Evolutionary conservation across 2,113 vertebrate genomes (phyloP).

Genomic region (Chelonoidis abingdonii): DNA sequence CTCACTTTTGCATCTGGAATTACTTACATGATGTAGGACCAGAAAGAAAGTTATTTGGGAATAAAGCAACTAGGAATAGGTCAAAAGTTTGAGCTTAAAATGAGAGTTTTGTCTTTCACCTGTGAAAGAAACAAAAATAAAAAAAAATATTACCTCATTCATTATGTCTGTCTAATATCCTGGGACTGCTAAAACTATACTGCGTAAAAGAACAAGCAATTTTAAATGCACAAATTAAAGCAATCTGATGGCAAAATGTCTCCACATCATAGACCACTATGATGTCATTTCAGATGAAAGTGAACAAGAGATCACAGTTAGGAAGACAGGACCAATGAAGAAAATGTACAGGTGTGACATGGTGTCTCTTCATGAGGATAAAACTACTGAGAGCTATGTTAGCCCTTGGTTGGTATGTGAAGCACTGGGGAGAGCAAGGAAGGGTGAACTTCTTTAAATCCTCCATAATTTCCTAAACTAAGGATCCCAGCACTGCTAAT

Average conservation of each 20-base stretch:
- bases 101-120: background rate
- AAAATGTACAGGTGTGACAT: background rate
- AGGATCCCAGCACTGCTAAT: background rate
- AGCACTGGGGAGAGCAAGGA: background rate
- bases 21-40: background rate
- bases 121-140: background rate
- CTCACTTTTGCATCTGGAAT: background rate
- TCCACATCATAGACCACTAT: background rate
- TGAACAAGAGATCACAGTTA: background rate
- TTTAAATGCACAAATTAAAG: background rate
- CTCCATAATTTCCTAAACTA: background rate
- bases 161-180: background rate
- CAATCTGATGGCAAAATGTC: background rate
- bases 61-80: background rate
- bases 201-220: background rate
- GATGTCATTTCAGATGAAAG: background rate
- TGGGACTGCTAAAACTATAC: background rate
- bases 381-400: background rate
- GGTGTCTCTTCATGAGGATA: background rate
- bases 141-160: background rate
- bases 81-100: background rate
- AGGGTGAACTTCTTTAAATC: background rate
- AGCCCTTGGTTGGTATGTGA: background rate
- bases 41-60: background rate
- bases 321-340: background rate